Evolutionary conservation across 2,888 invertebrate genomes (phyloP).

Genomic region (Agrochola circellaris): DNA sequence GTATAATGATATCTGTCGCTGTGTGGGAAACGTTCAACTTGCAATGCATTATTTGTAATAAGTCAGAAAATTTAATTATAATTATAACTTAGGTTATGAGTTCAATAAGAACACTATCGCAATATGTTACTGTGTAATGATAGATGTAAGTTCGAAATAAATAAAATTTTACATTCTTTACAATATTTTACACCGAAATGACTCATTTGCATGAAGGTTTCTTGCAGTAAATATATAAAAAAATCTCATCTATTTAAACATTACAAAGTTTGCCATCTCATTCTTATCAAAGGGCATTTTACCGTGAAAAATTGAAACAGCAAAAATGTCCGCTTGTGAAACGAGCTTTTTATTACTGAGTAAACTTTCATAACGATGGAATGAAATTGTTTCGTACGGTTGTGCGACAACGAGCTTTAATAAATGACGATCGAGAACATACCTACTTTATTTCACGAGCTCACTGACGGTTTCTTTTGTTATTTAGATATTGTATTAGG

Average conservation of each 20-base stretch:
- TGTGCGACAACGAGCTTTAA: conserved; percentile 56
- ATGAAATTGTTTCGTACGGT: conserved; percentile 71
- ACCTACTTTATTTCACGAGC: conserved; percentile 2
- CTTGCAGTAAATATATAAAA: conserved; percentile 23
- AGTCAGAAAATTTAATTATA: too few relatives aligned
- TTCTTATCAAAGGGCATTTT: conserved; percentile 65
- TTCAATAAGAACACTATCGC: too few relatives aligned
- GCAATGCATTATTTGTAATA: too few relatives aligned
- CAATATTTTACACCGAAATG: conserved; percentile 22
- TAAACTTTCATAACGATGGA: conserved; percentile 68
- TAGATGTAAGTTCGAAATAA: too few relatives aligned
- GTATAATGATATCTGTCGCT: conserved; percentile 56
- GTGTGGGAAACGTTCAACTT: conserved; percentile 16
- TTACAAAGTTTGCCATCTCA: conserved; percentile 64
- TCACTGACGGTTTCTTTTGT: not conserved
- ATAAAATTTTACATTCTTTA: conserved; percentile 14
- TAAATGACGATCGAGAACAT: conserved; percentile 42
- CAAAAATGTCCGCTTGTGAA: conserved; percentile 69
- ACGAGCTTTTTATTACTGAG: conserved; percentile 71
- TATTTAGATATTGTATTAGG: conserved; percentile 8
- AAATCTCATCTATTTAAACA: conserved; percentile 67
- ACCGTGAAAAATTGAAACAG: conserved; percentile 61
- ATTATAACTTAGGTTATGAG: too few relatives aligned
- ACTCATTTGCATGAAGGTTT: conserved; percentile 5
- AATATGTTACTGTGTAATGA: too few relatives aligned